phyloP scores from a whole-genome alignment of 1,140 invertebrate genomes.

The Zeugodacus cucurbitae region DNA sequence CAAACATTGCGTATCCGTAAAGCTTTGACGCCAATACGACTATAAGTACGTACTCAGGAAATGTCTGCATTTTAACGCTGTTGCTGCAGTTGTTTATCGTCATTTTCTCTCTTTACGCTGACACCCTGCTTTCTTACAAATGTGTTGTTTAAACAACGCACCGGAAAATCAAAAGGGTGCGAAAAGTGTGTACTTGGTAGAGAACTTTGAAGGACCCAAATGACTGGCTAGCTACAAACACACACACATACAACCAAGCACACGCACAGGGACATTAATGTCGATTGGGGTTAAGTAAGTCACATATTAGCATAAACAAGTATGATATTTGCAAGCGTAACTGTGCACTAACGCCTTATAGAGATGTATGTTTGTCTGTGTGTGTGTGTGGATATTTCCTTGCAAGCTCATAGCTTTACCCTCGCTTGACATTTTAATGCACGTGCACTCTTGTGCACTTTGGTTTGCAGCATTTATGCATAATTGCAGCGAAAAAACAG shows the following conservation, averaged over 20 bases:
- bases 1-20: neutral
- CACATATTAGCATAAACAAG: slow-evolving; percentile 23
- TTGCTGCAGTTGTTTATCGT: neutral
- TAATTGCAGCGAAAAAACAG: neutral
- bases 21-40: slow-evolving; percentile 24
- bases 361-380: neutral
- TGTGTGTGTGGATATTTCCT: neutral
- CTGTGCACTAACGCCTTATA: neutral
- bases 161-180: neutral
- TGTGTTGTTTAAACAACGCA: slow-evolving; percentile 1
- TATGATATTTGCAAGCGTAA: slow-evolving; percentile 2
- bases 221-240: neutral
- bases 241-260: neutral
- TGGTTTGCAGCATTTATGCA: neutral
- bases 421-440: slow-evolving; percentile 14
- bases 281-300: slow-evolving; percentile 32
- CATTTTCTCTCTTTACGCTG: neutral
- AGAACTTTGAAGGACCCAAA: slow-evolving; percentile 5
- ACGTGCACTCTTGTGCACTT: neutral
- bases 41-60: slow-evolving; percentile 11
- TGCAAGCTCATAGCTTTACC: neutral
- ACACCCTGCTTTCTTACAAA: neutral
- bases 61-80: neutral
- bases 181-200: slow-evolving; percentile 11
- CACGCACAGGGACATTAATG: neutral